Conservation (phyloP, 1,140 invertebrate species). For the Drosophila subobscura region DNA sequence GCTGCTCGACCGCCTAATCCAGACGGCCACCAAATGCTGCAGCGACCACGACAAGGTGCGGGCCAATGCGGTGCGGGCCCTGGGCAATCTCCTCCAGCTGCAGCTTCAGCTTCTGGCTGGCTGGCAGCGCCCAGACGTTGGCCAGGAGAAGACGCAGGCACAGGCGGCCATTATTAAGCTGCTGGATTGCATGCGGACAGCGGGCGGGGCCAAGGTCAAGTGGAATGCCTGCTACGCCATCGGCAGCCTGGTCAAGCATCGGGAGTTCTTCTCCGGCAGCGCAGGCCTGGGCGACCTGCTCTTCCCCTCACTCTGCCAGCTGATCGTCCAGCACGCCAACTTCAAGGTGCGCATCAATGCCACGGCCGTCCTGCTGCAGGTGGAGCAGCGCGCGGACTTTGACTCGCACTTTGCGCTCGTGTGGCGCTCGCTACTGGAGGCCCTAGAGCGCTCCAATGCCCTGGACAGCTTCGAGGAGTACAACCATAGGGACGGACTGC, state of each 20-base stretch:
- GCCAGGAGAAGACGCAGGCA: conserved; percentile 79
- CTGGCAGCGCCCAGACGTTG: conserved; percentile 82
- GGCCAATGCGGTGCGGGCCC: conserved; percentile 90
- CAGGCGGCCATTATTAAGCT: conserved; percentile 86
- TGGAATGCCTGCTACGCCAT: conserved; percentile 96
- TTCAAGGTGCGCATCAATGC: conserved; percentile 92
- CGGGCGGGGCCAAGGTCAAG: conserved; percentile 92
- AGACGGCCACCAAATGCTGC: conserved; percentile 86
- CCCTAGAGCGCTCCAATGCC: conserved; percentile 89
- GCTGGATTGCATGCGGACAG: conserved; percentile 87
- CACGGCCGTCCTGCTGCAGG: conserved; percentile 88
- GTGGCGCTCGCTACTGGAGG: conserved; percentile 89
- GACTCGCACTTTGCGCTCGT: conserved; percentile 86
- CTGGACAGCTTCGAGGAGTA: conserved; percentile 92
- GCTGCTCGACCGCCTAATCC: conserved; percentile 88
- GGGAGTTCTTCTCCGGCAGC: conserved; percentile 84
- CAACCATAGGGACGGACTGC: conserved; percentile 90
- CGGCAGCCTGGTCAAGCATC: conserved; percentile 90
- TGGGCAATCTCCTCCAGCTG: conserved; percentile 91
- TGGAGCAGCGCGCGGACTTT: conserved; percentile 85
- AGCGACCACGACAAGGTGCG: conserved; percentile 90
- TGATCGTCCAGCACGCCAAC: conserved; percentile 85
- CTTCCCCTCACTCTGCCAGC: conserved; percentile 84
- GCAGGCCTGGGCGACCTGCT: conserved; percentile 72
- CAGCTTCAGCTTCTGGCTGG: conserved; percentile 84